phyloP scores from a whole-genome alignment of 2,113 vertebrate species.

The Brachyhypopomus gauderio region DNA sequence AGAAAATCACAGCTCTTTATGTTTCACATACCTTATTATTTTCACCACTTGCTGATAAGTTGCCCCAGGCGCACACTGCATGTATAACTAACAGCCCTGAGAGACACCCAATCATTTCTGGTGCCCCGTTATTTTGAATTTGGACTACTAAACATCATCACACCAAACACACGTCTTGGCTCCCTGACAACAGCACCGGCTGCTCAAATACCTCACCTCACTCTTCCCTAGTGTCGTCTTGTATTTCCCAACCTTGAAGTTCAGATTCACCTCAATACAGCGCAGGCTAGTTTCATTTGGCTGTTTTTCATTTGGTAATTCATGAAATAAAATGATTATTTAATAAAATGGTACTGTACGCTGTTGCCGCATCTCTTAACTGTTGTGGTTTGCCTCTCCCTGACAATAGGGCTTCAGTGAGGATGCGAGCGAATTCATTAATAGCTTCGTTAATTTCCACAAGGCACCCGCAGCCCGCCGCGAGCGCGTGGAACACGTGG shows the following conservation, averaged over 20 bases:
- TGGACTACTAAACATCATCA: not conserved
- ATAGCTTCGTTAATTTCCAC: not conserved
- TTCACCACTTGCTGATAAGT: not conserved
- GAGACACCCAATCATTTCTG: not conserved
- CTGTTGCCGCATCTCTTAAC: no score
- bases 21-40: not conserved
- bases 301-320: no score
- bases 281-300: no score
- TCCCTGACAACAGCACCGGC: no score
- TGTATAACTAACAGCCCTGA: not conserved
- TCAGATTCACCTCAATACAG: no score
- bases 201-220: no score
- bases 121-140: not conserved
- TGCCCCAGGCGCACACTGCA: not conserved
- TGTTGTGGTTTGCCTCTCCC: no score
- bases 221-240: no score
- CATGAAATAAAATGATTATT: no score
- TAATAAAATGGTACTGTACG: no score
- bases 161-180: not conserved
- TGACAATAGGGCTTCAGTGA: not conserved
- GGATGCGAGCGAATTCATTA: not conserved
- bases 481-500: not conserved
- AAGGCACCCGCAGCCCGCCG: no score
- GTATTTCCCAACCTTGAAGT: no score
- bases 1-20: not conserved